Percentiles rank a stretch among this genome's conserved stretches.
Evolutionary conservation across 2,113 vertebrate species (phyloP).

Genomic region (Budorcas taxicolor): DNA sequence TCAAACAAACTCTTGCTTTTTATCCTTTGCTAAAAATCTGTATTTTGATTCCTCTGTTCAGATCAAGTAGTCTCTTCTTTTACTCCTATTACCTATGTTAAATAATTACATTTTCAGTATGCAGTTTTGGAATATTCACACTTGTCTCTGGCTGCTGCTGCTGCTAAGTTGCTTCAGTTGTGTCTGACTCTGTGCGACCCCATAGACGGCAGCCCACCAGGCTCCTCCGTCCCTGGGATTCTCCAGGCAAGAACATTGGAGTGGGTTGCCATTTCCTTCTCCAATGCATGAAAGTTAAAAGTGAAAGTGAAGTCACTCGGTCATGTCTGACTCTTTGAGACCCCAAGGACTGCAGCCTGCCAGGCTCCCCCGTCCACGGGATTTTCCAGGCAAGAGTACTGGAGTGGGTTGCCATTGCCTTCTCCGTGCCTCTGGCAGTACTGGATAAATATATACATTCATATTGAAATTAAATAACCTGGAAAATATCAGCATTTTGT

Average conservation of each 20-base stretch:
- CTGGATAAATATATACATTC: background rate
- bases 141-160: background rate
- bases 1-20: background rate
- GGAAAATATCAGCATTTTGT: background rate
- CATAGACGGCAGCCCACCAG: too few species aligned
- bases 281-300: too few species aligned
- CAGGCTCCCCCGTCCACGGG: too few species aligned
- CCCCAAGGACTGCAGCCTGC: too few species aligned
- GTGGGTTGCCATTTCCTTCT: too few species aligned
- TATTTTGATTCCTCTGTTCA: background rate
- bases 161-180: fast-evolving
- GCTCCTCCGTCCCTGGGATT: too few species aligned
- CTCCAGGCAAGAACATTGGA: too few species aligned
- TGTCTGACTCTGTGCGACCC: too few species aligned
- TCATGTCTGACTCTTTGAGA: too few species aligned
- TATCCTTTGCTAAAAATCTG: background rate
- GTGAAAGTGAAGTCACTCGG: too few species aligned
- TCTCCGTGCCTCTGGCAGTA: background rate
- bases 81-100: background rate
- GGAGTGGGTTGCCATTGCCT: too few species aligned
- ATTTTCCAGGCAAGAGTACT: too few species aligned
- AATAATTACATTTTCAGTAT: background rate
- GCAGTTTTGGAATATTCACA: background rate
- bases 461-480: background rate
- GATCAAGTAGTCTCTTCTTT: background rate